Conservation (phyloP, 2,797 vertebrate species). For the Taenioides sp. region DNA sequence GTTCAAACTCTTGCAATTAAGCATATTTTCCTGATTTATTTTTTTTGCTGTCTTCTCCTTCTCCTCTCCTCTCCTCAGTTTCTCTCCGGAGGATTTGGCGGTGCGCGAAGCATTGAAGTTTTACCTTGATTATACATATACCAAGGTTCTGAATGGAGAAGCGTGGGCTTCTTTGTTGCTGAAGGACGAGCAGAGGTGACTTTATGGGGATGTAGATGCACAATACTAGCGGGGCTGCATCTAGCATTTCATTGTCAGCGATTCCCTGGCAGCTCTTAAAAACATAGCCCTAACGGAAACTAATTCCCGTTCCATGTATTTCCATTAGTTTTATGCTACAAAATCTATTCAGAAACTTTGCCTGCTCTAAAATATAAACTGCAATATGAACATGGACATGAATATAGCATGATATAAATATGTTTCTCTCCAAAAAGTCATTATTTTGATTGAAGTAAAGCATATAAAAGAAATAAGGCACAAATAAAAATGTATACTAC, state of each 20-base stretch:
- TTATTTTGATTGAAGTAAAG: no score
- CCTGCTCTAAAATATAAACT: background rate
- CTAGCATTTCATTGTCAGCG: constrained; percentile 21
- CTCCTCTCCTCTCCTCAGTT: constrained; percentile 43
- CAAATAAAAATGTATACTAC: no score
- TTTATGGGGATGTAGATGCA: constrained; percentile 38
- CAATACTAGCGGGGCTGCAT: constrained; percentile 36
- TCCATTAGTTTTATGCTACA: constrained; percentile 2
- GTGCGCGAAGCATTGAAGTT: constrained; percentile 64
- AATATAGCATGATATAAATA: no score
- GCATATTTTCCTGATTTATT: constrained; percentile 40
- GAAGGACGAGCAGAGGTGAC: constrained; percentile 65
- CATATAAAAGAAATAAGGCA: no score
- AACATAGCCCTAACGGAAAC: constrained; percentile 2
- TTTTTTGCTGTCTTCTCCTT: constrained; percentile 37
- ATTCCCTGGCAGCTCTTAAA: constrained; percentile 9
- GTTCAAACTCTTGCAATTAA: constrained; percentile 56
- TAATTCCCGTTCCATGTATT: constrained; percentile 4
- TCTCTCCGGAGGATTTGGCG: constrained; percentile 51
- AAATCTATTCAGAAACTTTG: background rate
- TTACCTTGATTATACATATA: constrained; percentile 65
- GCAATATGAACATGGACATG: no score
- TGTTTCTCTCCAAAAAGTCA: no score
- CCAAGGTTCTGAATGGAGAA: constrained; percentile 58
- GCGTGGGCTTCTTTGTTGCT: constrained; percentile 67